Base-by-base conservation (phyloP, 2,888 invertebrate genomes). In the Campoplex nolae region DNA sequence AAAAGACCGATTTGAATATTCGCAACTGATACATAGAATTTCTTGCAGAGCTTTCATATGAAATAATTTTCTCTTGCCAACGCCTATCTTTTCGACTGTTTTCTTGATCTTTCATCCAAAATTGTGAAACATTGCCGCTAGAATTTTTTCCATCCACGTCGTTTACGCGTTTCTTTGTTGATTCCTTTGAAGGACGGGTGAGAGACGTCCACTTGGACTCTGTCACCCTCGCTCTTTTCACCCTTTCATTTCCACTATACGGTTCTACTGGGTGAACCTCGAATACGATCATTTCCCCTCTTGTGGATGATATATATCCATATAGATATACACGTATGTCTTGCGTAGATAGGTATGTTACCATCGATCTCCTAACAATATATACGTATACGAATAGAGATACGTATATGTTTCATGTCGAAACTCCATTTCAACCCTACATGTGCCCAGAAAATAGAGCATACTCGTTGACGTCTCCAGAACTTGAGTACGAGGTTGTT, bases 401-500 rank as follows among this genome's bases (percentile, higher is more conserved):
- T 73, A 56, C 35, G 68, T 28, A 67, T 54, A 65, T 51, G 80
- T 80, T 56, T 56, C 51, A 77, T 68, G 65, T 76, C 67, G 73
- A 73, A 70, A 77, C 67, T 77, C 42, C 58, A 68, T 74, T 67
- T 68, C 38, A 48, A 56, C 38, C 58, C 56, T 48, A 32, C 28
- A 38, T 48, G 42, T 48, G 54, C 82, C 48, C 78, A 48, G 80
- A 54, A 70, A 75, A 75, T 75, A n/a, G 78, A 78, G 78, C 56
- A 73, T 62, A 82, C 75, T 79, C 87, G 82, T 82, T 84, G 82
- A 84, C 82, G 79, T 84, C 87, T 84, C 84, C 35, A 54, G 76
- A 45, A 54, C 65, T 70, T 54, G 76, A 82, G 84, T 80, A 88
- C 84, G 76, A 87, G 90, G 91, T 90, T 91, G 93, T 92, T 90